A percentile compares a stretch with the other conserved stretches of the same genome.
Conservation (phyloP, 1,140 invertebrate species). For the Drosophila yakuba region DNA sequence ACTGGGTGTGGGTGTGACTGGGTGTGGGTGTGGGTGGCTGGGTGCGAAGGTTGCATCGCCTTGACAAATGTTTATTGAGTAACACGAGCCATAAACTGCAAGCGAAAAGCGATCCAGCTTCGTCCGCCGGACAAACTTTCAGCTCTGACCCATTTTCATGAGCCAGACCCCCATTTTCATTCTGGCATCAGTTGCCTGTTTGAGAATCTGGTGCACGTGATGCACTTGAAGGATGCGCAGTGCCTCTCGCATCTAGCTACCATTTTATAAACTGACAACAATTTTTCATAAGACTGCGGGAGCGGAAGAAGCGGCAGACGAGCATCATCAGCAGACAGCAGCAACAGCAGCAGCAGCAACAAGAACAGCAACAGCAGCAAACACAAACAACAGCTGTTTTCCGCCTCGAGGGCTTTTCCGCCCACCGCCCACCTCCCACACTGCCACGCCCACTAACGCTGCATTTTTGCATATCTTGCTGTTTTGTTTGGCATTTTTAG, state of each 20-base stretch:
- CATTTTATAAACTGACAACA: slow-evolving; percentile 80
- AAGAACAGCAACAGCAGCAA: slow-evolving; percentile 36
- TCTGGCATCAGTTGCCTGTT: slow-evolving; percentile 37
- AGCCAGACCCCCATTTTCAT: slow-evolving; percentile 6
- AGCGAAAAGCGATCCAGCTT: slow-evolving; percentile 18
- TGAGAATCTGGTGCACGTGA: slow-evolving; percentile 62
- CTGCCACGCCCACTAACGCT: slow-evolving; percentile 15
- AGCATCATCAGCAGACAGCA: slow-evolving; percentile 39
- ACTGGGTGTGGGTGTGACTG: neutral
- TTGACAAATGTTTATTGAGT: slow-evolving; percentile 78
- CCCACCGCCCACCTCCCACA: neutral
- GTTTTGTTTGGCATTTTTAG: slow-evolving; percentile 82
- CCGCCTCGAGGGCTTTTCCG: slow-evolving; percentile 44
- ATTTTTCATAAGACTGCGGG: slow-evolving; percentile 66
- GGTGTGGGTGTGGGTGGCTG: neutral
- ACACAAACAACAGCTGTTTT: slow-evolving; percentile 60
- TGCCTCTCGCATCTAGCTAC: slow-evolving; percentile 57
- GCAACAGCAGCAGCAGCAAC: slow-evolving; percentile 34
- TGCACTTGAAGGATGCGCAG: slow-evolving; percentile 65
- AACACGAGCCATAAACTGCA: slow-evolving; percentile 72
- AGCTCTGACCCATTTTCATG: slow-evolving; percentile 60
- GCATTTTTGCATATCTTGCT: slow-evolving; percentile 66
- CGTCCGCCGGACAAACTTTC: slow-evolving; percentile 26
- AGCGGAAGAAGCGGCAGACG: slow-evolving; percentile 9
- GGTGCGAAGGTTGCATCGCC: slow-evolving; percentile 38